These are phyloP conservation scores for Micromys minutus DNA, from an alignment of 2,113 vertebrate genomes.

Conservation along the genomic window DNA sequence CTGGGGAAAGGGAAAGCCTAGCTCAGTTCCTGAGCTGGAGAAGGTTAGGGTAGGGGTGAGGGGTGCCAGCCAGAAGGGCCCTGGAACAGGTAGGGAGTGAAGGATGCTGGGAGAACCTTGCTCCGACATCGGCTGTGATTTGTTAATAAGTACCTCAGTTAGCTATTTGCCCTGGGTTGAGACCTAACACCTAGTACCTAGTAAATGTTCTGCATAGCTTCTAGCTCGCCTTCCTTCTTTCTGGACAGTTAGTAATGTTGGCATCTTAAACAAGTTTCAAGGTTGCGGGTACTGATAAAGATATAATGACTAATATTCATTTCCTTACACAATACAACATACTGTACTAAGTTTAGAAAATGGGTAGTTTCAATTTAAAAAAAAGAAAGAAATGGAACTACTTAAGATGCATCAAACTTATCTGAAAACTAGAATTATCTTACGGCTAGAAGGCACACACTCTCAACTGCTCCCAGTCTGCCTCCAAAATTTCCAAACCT, in stretches of 20 bases:
- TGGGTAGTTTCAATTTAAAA: background rate
- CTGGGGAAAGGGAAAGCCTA: background rate
- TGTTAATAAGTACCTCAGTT: background rate
- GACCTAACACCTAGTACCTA: background rate
- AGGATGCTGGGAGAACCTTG: background rate
- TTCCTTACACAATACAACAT: background rate
- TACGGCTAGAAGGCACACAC: background rate
- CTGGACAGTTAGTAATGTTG: background rate
- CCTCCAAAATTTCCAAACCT: background rate
- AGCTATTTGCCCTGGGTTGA: background rate
- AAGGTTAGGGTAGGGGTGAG: background rate
- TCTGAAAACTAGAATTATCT: background rate
- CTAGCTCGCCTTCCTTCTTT: background rate
- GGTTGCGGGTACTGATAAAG: background rate
- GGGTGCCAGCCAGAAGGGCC: background rate
- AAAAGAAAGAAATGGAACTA: background rate
- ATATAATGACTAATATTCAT: background rate
- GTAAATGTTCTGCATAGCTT: background rate
- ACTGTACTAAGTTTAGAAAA: conserved; percentile 11
- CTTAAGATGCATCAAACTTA: conserved; percentile 6
- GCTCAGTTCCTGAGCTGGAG: background rate
- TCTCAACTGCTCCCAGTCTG: background rate
- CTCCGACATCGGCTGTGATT: background rate
- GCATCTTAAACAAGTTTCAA: background rate
- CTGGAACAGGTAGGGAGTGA: background rate